phyloP scores from a whole-genome alignment of 2,797 vertebrate species.

The Pseudotriccus pelzelni region DNA sequence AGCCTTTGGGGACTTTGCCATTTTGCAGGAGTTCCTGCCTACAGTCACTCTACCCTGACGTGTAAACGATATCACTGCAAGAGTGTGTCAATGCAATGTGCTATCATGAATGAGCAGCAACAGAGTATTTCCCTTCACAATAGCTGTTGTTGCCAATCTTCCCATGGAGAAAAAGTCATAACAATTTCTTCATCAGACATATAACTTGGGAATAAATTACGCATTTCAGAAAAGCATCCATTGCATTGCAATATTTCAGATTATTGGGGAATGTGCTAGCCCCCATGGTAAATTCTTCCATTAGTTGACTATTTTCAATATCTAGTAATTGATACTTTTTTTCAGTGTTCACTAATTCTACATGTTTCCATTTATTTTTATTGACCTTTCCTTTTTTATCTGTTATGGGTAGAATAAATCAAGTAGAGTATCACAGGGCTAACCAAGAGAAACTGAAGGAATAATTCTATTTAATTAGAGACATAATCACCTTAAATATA shows the following conservation, averaged over 20 bases:
- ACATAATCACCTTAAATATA: conserved; percentile 43
- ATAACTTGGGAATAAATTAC: neutral
- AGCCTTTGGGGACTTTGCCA: neutral
- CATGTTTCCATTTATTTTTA: conserved; percentile 1
- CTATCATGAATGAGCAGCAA: neutral
- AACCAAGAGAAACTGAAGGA: conserved; percentile 30
- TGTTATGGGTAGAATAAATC: neutral
- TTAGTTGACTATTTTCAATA: neutral
- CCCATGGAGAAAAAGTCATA: neutral
- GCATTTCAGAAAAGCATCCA: neutral
- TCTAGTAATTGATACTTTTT: neutral
- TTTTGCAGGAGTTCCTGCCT: neutral
- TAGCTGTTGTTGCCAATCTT: neutral
- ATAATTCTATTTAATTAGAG: conserved; percentile 52
- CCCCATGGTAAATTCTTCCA: neutral
- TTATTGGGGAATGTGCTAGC: neutral
- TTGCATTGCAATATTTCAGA: neutral
- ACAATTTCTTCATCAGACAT: neutral
- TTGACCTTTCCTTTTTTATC: neutral
- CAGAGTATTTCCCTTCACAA: neutral
- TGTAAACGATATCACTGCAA: neutral
- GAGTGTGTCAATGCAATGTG: neutral
- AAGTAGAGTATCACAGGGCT: conserved; percentile 1
- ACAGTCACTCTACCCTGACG: neutral
- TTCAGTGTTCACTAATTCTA: neutral